Evolutionary conservation across 2,888 invertebrate genomes (phyloP), one percentile per base, ranked within the genome.

Genomic region (Formica aserva): DNA sequence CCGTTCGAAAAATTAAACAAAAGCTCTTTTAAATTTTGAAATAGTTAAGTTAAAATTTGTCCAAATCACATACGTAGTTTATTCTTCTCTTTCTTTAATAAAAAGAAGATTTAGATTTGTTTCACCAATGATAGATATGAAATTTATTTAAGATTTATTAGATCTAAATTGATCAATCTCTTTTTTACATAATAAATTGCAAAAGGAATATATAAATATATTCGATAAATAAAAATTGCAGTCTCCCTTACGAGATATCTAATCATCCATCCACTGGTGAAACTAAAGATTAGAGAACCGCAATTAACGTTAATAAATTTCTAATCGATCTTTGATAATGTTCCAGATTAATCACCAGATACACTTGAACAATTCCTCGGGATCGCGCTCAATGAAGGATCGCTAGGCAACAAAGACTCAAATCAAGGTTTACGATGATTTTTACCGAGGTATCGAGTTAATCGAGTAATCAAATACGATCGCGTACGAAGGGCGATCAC

Each of bases 401-500:
- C 32, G 57, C 11, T 26, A 66, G 3, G 9, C 9, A 15, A 76
- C 32, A 8, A 9, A 18, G 26, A 55, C 0, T 8, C 18, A 26
- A 38, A 52, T 11, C 60, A n/a, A 63, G 29, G 4, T 63, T 74
- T n/a, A 29, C 18, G 15, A 15, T 22, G 5, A 45, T 6, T 35
- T 52, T 41, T 32, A 57, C 52, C 48, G 29, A 38, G 3, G 15
- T 41, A 35, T 29, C 32, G 22, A 35, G 3, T 66, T 66, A 80
- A 80, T 52, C 60, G 15, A 6, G 29, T 45, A 22, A 62, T 11
- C 6, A 32, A 69, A 57, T 66, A 82, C 83, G 85, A 75, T 84
- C 88, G 57, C 82, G 90, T 75, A 83, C 90, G 86, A 80, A 66
- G 65, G 75, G 69, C 52, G 82, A 89, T 88, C 81, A 81, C 78